Conservation (phyloP, 2,888 invertebrate genomes). For the Volucella zonaria region DNA sequence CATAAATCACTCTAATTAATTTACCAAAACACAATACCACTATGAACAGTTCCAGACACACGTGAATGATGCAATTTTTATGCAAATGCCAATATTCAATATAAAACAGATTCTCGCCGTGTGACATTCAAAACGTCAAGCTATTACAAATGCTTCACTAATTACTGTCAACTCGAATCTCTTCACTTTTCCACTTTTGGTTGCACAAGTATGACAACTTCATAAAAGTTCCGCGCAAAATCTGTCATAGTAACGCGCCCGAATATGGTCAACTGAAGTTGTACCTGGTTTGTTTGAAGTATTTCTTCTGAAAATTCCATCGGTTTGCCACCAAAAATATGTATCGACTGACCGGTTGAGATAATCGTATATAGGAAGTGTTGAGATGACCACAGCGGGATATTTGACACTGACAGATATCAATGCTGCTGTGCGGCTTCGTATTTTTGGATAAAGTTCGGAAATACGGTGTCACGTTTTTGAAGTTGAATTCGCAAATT, state of each 20-base stretch:
- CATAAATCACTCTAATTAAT: constrained; percentile 57
- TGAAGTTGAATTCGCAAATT: not conserved
- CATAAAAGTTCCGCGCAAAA: not conserved
- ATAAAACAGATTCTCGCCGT: constrained; percentile 15
- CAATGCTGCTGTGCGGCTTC: not conserved
- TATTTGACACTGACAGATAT: constrained; percentile 35
- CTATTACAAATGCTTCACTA: constrained; percentile 35
- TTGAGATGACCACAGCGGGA: not conserved
- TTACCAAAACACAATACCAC: constrained; percentile 38
- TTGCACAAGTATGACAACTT: not conserved
- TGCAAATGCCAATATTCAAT: constrained; percentile 51
- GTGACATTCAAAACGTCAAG: constrained; percentile 69
- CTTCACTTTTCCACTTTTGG: constrained; percentile 60
- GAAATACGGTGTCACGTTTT: constrained; percentile 41
- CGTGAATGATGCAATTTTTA: constrained; percentile 72
- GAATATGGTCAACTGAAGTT: constrained; percentile 22
- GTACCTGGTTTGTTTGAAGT: not conserved
- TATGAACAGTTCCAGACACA: constrained; percentile 51
- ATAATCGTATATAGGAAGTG: constrained; percentile 32
- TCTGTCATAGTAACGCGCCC: not conserved
- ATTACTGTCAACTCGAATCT: not conserved
- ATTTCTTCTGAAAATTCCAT: not conserved
- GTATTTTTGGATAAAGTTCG: constrained; percentile 12
- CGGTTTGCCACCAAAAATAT: not conserved
- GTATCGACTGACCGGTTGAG: not conserved